Base-by-base conservation (phyloP, 2,797 vertebrate species). In the Hephaestus fuliginosus region DNA sequence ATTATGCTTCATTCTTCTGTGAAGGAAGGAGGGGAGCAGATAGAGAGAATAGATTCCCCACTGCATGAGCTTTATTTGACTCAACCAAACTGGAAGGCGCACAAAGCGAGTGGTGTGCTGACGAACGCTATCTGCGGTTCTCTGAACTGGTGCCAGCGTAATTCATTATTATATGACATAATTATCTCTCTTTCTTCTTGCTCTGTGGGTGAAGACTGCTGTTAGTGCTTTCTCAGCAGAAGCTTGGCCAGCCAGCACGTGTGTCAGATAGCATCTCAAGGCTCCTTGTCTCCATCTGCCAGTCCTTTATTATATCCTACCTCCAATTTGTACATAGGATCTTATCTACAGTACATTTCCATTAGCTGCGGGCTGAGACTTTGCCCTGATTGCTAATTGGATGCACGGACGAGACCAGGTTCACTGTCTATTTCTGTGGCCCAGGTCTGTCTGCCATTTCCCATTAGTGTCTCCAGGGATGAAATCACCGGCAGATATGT, bases 291-390 rank as follows among this genome's bases (percentile, higher is more conserved):
- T 88, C 82, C 74, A 86, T 91, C 89, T 88, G 77, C 85, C 70
- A 74, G 83, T 61, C 72, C 36, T 84, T 89, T 91, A 89, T 90
- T 89, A 82, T 81, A 86, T 78, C 63, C 68, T 80, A 85, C 77
- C 87, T 89, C 77, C 80, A 92, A 89, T 92, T 93, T 87, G 89
- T 91, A 86, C 85, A 72, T 49, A 72, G 74, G 83, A 84, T 89
- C 85, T 89, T 93, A 94, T 93, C 93, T 93, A 84, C 51, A 52
- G 51, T 22, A 52, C 85, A 91, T 90, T 91, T 92, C 89, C 82
- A 91, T 93, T 93, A 90, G 90, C 90, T 85, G 28, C 56, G 0
- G 88, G 87, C 83, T 58, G 17, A 78, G 71, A 65, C 80, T 90
- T 82, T 85, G 69, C 84, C 79, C 36, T 87, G 78, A 83, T 86